Evolutionary conservation across 2,888 invertebrate genomes (phyloP), one percentile per base, ranked within the genome.

Genomic region (Pristionchus exspectatus): DNA sequence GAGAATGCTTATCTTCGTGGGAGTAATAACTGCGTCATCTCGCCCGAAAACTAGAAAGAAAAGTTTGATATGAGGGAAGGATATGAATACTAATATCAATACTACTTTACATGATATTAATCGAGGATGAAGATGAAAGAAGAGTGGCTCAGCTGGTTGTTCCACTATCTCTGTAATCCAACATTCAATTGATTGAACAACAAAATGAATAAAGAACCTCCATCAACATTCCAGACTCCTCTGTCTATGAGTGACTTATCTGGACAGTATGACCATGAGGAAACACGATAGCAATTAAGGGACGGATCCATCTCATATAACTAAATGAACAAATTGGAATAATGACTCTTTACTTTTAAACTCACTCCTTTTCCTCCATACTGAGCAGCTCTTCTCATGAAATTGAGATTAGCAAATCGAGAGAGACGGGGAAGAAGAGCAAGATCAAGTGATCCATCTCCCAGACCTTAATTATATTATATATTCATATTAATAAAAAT

Each of bases 151-250:
- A 44, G 92, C 91, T 7, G 94, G 94, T 87, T 95, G 95, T 38
- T 94, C 93, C 12, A 95, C 91, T 72, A 94, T 93, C 88, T 94
- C 94, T 90, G 77, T 16, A 89, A 0, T 2, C 12, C 30, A 84
- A 14, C 5, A 54, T 21, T 77, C 12, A n/a, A 33, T n/a, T 14
- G 50, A 74, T 74, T 10, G 12, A 24, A 74, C 5, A 24, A 38
- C 24, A 0, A 81, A 81, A 9, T 27, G 24, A 21, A 18, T 18
- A 38, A 12, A 2, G 30, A 50, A 90, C 90, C 90, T 90, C 94
- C 94, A 89, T 94, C 94, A 10, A 95, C 91, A 90, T 95, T 95
- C 95, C 95, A 95, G 3, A 93, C 93, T 33, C 95, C 95, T 44
- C 92, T 92, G 30, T 92, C 92, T 24, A 86, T 77, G 63, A 92